A percentile compares a stretch with the other conserved stretches of the same genome.
Conservation (phyloP, 2,888 invertebrate genomes). For the Pyrocoelia pectoralis region DNA sequence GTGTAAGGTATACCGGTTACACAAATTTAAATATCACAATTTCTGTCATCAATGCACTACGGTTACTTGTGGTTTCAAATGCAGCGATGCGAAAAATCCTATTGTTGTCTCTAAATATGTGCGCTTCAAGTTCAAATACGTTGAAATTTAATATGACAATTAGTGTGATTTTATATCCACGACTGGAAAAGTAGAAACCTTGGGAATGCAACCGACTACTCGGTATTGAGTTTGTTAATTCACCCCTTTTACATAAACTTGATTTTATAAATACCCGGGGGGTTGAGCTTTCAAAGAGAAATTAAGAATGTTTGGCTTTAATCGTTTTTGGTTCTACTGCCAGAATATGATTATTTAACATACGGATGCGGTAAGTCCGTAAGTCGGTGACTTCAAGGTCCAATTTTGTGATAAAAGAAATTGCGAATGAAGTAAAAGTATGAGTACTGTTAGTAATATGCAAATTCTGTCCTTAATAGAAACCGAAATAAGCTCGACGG, state of each 20-base stretch:
- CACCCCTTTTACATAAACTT: conserved; percentile 20
- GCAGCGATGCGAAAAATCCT: conserved; percentile 54
- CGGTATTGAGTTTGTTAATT: conserved; percentile 20
- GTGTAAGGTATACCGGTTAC: conserved; percentile 30
- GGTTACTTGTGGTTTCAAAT: conserved; percentile 55
- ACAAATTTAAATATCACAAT: conserved; percentile 45
- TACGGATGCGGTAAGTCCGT: too few relatives aligned
- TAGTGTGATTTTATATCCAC: conserved; percentile 52
- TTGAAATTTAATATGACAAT: conserved; percentile 55
- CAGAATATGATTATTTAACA: too few relatives aligned
- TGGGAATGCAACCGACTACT: conserved; percentile 32
- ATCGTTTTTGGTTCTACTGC: background rate
- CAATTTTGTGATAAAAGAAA: too few relatives aligned
- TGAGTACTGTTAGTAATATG: too few relatives aligned
- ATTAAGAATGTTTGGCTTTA: background rate
- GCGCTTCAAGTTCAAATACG: conserved; percentile 50
- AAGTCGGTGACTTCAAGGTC: too few relatives aligned
- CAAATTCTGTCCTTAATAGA: too few relatives aligned
- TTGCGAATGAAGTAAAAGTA: too few relatives aligned
- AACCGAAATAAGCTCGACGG: too few relatives aligned
- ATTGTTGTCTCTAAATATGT: conserved; percentile 51
- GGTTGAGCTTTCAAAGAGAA: conserved; percentile 4
- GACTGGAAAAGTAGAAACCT: conserved; percentile 38
- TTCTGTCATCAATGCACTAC: conserved; percentile 51
- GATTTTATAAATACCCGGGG: conserved; percentile 8